phyloP scores from a whole-genome alignment of 2,113 vertebrate genomes.

The Macroglossus sobrinus region DNA sequence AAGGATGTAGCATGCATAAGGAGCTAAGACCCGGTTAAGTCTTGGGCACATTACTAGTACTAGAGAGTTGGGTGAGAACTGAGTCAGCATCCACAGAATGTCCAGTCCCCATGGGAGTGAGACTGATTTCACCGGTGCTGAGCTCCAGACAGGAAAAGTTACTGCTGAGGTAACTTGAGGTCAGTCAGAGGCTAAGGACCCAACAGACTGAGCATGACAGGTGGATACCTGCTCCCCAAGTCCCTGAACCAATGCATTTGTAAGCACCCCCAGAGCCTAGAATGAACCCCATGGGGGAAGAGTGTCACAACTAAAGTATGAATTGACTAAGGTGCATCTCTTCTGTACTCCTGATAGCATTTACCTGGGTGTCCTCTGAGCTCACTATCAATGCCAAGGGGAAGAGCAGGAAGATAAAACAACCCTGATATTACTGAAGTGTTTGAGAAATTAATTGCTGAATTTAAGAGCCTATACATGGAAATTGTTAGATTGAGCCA shows the following conservation, averaged over 20 bases:
- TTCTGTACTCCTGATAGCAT: background rate
- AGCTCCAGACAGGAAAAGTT: background rate
- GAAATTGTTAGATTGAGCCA: background rate
- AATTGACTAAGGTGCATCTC: background rate
- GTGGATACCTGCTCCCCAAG: background rate
- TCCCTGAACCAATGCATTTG: background rate
- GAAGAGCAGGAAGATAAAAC: background rate
- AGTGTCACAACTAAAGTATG: background rate
- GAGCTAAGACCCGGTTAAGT: background rate
- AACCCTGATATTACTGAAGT: background rate
- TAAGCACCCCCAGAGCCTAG: background rate
- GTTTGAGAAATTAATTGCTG: background rate
- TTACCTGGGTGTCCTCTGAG: background rate
- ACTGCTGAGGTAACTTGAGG: background rate
- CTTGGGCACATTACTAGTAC: background rate
- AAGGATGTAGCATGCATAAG: background rate
- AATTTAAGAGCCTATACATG: background rate
- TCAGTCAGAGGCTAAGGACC: background rate
- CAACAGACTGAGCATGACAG: background rate
- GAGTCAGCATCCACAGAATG: background rate
- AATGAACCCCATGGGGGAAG: background rate
- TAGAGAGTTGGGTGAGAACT: background rate
- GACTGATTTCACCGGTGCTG: background rate
- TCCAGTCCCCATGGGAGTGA: background rate
- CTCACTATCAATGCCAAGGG: rapidly evolving